Evolutionary conservation across 2,113 vertebrate species (phyloP), one percentile per base, ranked within the genome.

Genomic region (Nycticebus coucang): DNA sequence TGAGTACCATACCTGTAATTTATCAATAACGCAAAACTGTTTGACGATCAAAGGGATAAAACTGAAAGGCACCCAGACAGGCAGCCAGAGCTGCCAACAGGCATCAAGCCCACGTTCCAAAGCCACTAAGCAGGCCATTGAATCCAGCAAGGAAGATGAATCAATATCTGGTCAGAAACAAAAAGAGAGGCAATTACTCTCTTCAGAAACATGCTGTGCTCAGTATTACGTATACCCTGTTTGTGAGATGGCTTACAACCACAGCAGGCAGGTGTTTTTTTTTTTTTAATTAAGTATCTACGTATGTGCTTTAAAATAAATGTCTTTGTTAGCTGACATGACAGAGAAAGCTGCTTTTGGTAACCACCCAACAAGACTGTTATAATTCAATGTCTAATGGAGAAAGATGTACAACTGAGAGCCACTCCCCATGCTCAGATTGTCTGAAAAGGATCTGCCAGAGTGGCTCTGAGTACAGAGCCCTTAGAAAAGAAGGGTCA

Each of bases 11-110:
- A 91, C 75, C 96, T 95, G 59, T 95, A 98, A 91, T 96, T 86
- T 97, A 96, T 97, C 95, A 96, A 94, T 97, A 97, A 95, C 12
- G 3, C 64, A 94, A 92, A 96, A 77, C 66, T 96, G 91, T 79
- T 95, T 91, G 35, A 72, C 83, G 93, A 97, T 95, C 81, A 97
- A 98, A 97, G 33, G 71, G 75, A 96, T 92, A 77, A 77, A 96
- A 93, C 75, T 62, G 89, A 97, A 95, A 95, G 86, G 96, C 75
- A 75, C 50, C 80, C 95, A 97, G 96, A 96, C 66, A 97, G 96
- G 95, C 66, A 86, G 69, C 0, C 53, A 77, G 80, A 86, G 53
- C 22, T 97, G 81, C 97, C 93, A 95, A 78, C 77, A 96, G 97
- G 93, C 96, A 96, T 64, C 0, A 7, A 94, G 53, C 33, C 95